These are phyloP conservation scores for Pantala flavescens DNA, from an alignment of 1,140 invertebrate species.

Conservation along the genomic window DNA sequence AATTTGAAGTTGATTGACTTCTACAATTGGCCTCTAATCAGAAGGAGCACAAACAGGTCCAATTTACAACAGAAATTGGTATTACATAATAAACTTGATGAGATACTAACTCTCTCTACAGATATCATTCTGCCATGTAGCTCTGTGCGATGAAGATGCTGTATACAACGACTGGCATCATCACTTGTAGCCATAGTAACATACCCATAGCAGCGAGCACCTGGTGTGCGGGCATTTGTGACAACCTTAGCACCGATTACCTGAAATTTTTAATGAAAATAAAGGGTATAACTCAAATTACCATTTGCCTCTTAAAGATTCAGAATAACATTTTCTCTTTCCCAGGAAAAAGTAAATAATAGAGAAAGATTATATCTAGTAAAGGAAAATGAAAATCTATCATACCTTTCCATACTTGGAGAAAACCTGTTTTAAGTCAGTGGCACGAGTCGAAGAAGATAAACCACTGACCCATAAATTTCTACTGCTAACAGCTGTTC, in stretches of 20 bases:
- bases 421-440: conserved; percentile 83
- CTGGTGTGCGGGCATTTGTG: conserved; percentile 81
- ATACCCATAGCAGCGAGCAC: conserved; percentile 86
- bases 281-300: no score
- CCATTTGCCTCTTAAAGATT: no score
- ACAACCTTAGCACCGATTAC: conserved; percentile 88
- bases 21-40: no score
- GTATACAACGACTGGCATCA: conserved; percentile 82
- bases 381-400: no score
- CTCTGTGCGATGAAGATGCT: conserved; percentile 78
- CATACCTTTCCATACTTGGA: conserved; percentile 84
- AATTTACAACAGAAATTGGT: no score
- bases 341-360: no score
- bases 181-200: conserved; percentile 83
- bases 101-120: conserved; percentile 64
- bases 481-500: conserved; percentile 42
- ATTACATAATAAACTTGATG: neutral
- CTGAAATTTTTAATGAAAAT: conserved; percentile 25
- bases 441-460: conserved; percentile 76
- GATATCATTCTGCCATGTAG: conserved; percentile 87
- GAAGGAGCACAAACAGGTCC: no score
- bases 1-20: no score
- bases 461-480: conserved; percentile 91
- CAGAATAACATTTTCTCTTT: no score
- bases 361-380: no score